phyloP scores from a whole-genome alignment of 2,113 vertebrate genomes.

The Ceyx margarethae region DNA sequence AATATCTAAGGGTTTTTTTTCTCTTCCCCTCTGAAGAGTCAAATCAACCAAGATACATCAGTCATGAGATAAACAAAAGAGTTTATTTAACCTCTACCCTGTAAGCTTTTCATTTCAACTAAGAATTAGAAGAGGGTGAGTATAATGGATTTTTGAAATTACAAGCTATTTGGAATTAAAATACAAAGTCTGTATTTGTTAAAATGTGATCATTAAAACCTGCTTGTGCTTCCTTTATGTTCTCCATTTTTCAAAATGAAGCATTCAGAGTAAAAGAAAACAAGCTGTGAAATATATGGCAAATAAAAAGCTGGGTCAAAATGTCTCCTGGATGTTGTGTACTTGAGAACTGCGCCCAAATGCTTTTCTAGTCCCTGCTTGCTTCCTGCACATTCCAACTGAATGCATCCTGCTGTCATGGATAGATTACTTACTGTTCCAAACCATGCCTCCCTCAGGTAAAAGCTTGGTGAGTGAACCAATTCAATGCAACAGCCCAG shows the following conservation, averaged over 20 bases:
- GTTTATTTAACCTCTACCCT: constrained; percentile 30
- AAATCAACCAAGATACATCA: neutral
- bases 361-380: neutral
- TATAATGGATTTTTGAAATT: constrained; percentile 39
- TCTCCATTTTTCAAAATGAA: neutral
- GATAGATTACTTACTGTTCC: neutral
- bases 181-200: neutral
- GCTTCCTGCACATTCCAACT: neutral
- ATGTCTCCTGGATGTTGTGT: neutral
- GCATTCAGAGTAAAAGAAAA: constrained; percentile 10
- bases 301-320: neutral
- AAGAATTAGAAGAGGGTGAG: neutral
- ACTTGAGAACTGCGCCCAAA: neutral
- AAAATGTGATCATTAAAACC: neutral
- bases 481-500: neutral
- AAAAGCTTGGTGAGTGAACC: neutral
- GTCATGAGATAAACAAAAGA: constrained; percentile 26
- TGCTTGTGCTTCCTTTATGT: neutral
- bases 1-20: neutral
- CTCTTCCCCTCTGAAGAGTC: neutral
- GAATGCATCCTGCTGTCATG: neutral
- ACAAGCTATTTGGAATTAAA: neutral
- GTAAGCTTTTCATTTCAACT: constrained; percentile 10
- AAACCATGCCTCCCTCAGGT: neutral
- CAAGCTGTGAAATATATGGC: neutral